phyloP scores from a whole-genome alignment of 2,888 invertebrate species.

The Sepiola atlantica region DNA sequence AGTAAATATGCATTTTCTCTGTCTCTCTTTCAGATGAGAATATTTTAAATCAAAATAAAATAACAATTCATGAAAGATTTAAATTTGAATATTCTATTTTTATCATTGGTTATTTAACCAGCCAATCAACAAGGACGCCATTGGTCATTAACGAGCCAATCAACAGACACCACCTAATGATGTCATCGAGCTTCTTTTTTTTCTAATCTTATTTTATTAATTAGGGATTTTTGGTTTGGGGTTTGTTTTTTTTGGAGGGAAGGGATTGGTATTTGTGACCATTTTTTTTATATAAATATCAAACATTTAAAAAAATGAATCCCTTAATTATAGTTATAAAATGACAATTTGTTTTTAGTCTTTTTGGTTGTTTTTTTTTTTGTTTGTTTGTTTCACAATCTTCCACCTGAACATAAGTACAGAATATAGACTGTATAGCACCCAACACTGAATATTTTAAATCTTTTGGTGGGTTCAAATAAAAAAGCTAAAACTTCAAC shows the following conservation, averaged over 20 bases:
- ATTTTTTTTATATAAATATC: not conserved
- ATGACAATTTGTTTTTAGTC: no score
- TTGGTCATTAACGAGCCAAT: not conserved
- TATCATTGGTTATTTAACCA: not conserved
- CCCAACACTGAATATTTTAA: not conserved
- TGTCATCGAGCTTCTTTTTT: not conserved
- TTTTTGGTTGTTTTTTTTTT: not conserved
- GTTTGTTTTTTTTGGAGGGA: not conserved
- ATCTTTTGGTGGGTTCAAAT: not conserved
- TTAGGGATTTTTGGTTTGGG: not conserved
- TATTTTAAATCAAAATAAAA: not conserved
- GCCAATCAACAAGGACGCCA: slow-evolving; percentile 1
- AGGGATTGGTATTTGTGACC: not conserved
- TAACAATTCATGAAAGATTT: not conserved
- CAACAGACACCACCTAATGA: not conserved
- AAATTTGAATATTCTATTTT: not conserved
- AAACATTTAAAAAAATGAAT: not conserved
- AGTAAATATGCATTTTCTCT: not conserved
- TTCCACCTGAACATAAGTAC: not conserved
- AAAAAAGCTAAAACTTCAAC: not conserved
- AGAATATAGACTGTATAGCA: not conserved
- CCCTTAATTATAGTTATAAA: no score
- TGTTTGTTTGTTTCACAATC: not conserved
- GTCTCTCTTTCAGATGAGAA: not conserved
- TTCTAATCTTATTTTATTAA: not conserved